These are phyloP conservation scores for Muschampia plurimacula DNA, from an alignment of 2,888 invertebrate genomes.

Conservation along the genomic window DNA sequence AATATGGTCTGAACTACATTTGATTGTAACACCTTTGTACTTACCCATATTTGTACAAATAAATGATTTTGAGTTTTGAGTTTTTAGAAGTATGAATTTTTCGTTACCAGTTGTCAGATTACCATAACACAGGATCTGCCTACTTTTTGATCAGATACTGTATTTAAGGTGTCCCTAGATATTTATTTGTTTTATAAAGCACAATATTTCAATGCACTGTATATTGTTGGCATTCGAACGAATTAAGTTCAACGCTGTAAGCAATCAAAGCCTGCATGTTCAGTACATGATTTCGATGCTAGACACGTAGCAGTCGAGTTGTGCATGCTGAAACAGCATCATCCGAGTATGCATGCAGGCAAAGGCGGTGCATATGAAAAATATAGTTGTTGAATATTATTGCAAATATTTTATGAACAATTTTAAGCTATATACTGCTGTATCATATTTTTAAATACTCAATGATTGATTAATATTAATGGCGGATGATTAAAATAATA, in stretches of 20 bases:
- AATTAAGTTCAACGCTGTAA: not conserved
- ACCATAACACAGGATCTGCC: no score
- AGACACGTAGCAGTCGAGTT: not conserved
- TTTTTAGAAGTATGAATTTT: no score
- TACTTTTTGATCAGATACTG: no score
- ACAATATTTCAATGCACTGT: not conserved
- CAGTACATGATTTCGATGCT: constrained; percentile 1
- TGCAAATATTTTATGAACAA: not conserved
- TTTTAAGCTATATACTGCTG: not conserved
- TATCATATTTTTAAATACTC: no score
- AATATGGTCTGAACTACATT: no score
- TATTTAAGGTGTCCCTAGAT: no score
- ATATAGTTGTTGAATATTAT: constrained; percentile 1
- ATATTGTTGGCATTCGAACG: not conserved
- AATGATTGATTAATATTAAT: no score
- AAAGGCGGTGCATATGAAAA: not conserved
- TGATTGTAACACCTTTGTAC: no score
- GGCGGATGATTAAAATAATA: no score
- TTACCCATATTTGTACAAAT: no score
- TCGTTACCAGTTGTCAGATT: no score
- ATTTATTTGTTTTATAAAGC: not conserved
- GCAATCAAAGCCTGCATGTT: constrained; percentile 4
- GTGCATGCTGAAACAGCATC: not conserved
- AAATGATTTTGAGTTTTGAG: no score
- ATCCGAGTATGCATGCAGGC: constrained; percentile 5